These are phyloP conservation scores for Caradrina clavipalpis DNA, from an alignment of 2,888 invertebrate genomes.

Conservation along the genomic window DNA sequence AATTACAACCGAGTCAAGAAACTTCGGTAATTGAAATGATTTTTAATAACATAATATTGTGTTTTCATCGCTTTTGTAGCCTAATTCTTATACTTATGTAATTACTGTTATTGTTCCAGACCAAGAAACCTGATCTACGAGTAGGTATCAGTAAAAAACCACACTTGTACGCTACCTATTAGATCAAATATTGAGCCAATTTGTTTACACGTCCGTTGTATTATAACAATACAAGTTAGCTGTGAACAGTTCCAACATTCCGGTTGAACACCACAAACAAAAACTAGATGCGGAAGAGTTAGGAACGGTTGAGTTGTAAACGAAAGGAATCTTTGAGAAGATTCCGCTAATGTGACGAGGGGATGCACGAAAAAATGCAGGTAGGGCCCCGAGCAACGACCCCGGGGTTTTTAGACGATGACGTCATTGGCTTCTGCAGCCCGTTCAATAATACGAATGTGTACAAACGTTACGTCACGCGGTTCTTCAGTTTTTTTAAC, in stretches of 20 bases:
- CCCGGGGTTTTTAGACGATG: slow-evolving; percentile 82
- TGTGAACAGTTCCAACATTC: slow-evolving; percentile 43
- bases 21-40: slow-evolving; percentile 5
- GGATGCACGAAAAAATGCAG: slow-evolving; percentile 89
- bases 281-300: slow-evolving; percentile 56
- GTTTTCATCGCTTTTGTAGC: neutral
- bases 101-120: neutral
- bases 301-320: slow-evolving; percentile 52
- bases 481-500: slow-evolving; percentile 49
- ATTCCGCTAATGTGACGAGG: slow-evolving; percentile 83
- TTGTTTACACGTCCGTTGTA: slow-evolving; percentile 18
- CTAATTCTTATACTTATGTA: neutral
- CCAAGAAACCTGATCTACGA: neutral
- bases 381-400: slow-evolving; percentile 88
- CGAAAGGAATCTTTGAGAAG: slow-evolving; percentile 72
- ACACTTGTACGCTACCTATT: neutral
- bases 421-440: slow-evolving; percentile 80
- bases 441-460: slow-evolving; percentile 75
- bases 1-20: slow-evolving; percentile 30
- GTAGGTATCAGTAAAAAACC: neutral
- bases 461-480: slow-evolving; percentile 49
- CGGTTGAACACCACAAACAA: slow-evolving; percentile 39
- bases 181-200: slow-evolving; percentile 15
- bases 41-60: neutral
- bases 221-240: slow-evolving; percentile 31